Evolutionary conservation across 2,797 vertebrate species (phyloP), one percentile per base, ranked within the genome.

Genomic region (Manis javanica): DNA sequence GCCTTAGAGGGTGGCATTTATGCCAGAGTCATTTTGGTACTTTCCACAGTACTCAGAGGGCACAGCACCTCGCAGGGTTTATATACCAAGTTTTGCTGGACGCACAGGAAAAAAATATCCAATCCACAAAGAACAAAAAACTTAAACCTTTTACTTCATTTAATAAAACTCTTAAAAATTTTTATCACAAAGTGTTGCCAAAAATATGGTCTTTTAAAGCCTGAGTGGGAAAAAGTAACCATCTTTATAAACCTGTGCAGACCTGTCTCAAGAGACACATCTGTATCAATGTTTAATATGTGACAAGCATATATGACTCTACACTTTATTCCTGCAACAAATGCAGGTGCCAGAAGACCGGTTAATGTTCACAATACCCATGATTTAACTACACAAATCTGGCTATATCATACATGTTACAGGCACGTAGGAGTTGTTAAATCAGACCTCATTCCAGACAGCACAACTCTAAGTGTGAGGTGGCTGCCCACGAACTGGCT

Each of bases 181-280:
- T 82, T 90, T 68, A 90, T 90, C 66, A 74, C 11, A 85, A 61
- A 77, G 13, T 42, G 19, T 31, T 87, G 42, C 31, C 81, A 92
- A 84, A 94, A 85, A 37, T 87, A 79, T 4, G 49, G 84, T n/a
- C 95, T 98, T 97, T 64, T 86, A 75, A 96, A 94, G 78, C 64
- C 90, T 34, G 1, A 39, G 12, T 34, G 39, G 57, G 8, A 66
- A 66, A 74, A 49, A 37, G 42, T 74, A 84, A 83, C 78, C 21
- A 53, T 66, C 85, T 49, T 66, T 97, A 63, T 51, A 91, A 95
- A 90, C 14, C n/a, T 87, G 37, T 88, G n/a, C 0, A 94, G 57
- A 55, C 53, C 7, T 79, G 81, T 91, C 94, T 98, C 78, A 93
- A 94, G 94, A 97, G 96, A 94, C n/a, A 90, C 1, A 55, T 91